A percentile compares a stretch with the other conserved stretches of the same genome.
Evolutionary conservation across 2,797 vertebrate species (phyloP).

Genomic region (Halcyon badia): DNA sequence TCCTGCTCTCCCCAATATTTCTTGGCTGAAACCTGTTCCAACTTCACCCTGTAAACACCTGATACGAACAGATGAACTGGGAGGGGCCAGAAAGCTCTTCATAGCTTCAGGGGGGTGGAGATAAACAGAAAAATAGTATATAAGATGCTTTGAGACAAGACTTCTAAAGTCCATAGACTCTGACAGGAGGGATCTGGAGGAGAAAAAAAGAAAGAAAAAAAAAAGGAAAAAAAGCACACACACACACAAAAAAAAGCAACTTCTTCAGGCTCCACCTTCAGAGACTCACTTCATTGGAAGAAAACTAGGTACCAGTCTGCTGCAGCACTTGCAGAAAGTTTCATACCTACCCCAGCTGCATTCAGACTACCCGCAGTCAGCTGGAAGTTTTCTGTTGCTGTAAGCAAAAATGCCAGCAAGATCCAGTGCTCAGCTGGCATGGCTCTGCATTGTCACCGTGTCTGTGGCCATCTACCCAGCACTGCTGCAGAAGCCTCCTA

Average conservation of each 20-base stretch:
- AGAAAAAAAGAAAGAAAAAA: too few relatives aligned
- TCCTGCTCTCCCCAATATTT: not conserved
- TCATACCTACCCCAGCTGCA: conserved; percentile 29
- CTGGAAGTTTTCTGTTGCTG: not conserved
- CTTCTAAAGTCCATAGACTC: conserved; percentile 51
- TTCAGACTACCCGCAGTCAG: not conserved
- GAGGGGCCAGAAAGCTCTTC: conserved; percentile 77
- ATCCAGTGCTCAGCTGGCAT: conserved; percentile 49
- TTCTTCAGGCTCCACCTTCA: conserved; percentile 54
- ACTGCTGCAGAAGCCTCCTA: conserved; percentile 77
- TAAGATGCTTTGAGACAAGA: conserved; percentile 87
- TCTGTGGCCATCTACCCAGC: conserved; percentile 54
- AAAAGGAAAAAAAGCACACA: too few relatives aligned
- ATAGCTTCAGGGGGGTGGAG: conserved; percentile 81
- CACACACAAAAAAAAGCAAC: not conserved
- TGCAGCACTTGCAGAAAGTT: conserved; percentile 7
- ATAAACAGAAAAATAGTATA: conserved; percentile 88
- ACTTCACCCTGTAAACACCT: conserved; percentile 81
- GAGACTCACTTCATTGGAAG: conserved; percentile 38
- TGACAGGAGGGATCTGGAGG: conserved; percentile 64
- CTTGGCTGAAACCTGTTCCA: conserved; percentile 56
- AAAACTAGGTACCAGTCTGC: not conserved
- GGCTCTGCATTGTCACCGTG: conserved; percentile 67
- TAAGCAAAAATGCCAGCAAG: conserved; percentile 67
- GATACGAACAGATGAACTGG: conserved; percentile 78